Evolutionary conservation across 2,797 vertebrate genomes (phyloP), one percentile per base, ranked within the genome.

Genomic region (Artibeus jamaicensis): DNA sequence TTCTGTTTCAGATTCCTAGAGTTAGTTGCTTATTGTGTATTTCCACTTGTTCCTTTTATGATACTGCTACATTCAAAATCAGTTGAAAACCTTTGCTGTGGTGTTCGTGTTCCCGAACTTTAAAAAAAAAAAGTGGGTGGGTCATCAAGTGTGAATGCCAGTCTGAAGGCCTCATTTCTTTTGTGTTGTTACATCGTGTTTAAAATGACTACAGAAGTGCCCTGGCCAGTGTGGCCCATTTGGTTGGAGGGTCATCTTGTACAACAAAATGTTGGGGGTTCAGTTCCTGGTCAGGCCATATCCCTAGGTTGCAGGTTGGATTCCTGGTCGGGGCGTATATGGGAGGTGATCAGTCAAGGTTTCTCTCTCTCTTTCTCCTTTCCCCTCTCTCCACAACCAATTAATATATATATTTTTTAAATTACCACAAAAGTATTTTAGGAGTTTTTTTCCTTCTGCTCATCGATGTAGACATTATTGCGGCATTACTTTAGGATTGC

Each of bases 41-140:
- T 71, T 96, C 88, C 71, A 95, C 37, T 46, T 95, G 44, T 77
- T 93, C 68, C 48, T 96, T 96, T 97, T 65, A n/a, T 34, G 55
- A 91, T 86, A 76, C 29, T 90, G 89, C 91, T 83, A 94, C 84
- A 68, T 96, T 97, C 77, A 89, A 94, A 96, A 81, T 82, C 44
- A 92, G n/a, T 81, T 67, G 37, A 82, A 97, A 97, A 39, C 44
- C 5, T 32, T n/a, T 53, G 62, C 91, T 87, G 76, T 86, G 71
- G 76, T 86, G 71, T 92, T 92, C 96, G 65, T 70, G 53, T 91
- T 91, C 37, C 53, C 19, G 1, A 67, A 83, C 34, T 78, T 95
- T 71, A 93, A 94, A 93, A 97, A 95, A 93, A 65, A 65, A 65
- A 65, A n/a, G 29, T 29, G 6, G 32, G 50, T 29, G 42, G 87